These are phyloP conservation scores for Blastobasis lacticolella DNA, from an alignment of 2,888 invertebrate genomes.

Conservation along the genomic window DNA sequence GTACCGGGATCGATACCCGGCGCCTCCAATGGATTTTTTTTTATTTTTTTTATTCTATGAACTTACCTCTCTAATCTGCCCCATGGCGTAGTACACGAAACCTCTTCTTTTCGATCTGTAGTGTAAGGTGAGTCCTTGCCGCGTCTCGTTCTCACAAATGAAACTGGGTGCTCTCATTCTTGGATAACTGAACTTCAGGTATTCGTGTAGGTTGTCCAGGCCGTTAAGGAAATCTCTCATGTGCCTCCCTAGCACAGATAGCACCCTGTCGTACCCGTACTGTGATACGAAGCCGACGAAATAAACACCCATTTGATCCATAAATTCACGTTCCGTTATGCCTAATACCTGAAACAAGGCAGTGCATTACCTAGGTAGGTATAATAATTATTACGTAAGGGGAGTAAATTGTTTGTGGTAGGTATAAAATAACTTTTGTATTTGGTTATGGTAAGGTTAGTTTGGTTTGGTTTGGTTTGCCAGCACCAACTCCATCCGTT, in stretches of 20 bases:
- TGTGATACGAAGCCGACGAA: conserved; percentile 95
- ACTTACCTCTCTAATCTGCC: conserved; percentile 89
- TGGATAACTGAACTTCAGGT: conserved; percentile 96
- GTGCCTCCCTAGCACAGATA: conserved; percentile 92
- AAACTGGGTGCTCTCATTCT: conserved; percentile 94
- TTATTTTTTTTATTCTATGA: background rate
- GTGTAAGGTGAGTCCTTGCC: conserved; percentile 93
- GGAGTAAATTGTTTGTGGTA: too few relatives aligned
- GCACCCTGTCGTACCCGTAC: conserved; percentile 94
- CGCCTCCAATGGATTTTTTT: conserved; percentile 22
- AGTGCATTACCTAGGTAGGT: too few relatives aligned
- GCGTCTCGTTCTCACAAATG: conserved; percentile 96
- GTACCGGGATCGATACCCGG: conserved; percentile 69
- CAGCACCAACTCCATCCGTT: background rate
- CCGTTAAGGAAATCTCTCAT: conserved; percentile 97
- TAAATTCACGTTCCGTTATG: conserved; percentile 91
- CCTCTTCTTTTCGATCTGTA: conserved; percentile 94
- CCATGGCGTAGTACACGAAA: conserved; percentile 97
- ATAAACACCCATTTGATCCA: conserved; percentile 95
- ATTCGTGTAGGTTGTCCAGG: conserved; percentile 97
- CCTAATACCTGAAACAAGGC: conserved; percentile 80
- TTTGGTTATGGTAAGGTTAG: too few relatives aligned
- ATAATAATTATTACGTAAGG: too few relatives aligned
- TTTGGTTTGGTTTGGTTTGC: background rate
- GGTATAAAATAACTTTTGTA: too few relatives aligned